phyloP scores from a whole-genome alignment of 2,888 invertebrate genomes.

The Xestia c-nigrum region DNA sequence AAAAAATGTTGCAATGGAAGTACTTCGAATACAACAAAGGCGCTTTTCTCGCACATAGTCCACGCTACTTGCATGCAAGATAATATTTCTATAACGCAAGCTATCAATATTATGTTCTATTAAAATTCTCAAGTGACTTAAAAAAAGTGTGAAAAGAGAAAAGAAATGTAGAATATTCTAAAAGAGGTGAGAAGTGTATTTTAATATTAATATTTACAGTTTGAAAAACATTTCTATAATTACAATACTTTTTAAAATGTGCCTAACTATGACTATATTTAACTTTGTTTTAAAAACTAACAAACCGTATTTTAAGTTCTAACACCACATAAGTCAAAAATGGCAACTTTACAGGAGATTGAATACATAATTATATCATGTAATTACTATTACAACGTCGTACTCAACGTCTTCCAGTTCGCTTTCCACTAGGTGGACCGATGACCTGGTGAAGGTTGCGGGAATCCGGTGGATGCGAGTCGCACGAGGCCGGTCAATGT shows the following conservation, averaged over 20 bases:
- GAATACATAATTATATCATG: no score
- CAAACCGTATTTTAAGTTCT: neutral
- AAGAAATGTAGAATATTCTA: neutral
- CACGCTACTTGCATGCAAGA: conserved; percentile 3
- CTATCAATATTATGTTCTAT: neutral
- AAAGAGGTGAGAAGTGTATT: neutral
- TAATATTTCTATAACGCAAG: neutral
- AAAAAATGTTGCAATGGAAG: neutral
- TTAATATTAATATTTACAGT: conserved; percentile 36
- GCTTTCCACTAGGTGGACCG: no score
- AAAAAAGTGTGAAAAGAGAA: neutral
- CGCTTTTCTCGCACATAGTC: neutral
- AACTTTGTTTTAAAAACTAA: neutral
- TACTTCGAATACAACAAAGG: neutral
- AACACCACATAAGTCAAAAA: no score
- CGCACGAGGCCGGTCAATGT: no score
- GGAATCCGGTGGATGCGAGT: no score
- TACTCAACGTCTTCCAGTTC: no score
- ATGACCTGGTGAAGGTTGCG: no score
- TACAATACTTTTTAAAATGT: conserved; percentile 14
- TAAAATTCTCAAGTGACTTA: neutral
- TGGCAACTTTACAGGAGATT: no score
- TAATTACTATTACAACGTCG: no score
- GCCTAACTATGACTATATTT: neutral
- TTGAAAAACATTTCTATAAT: neutral